These are phyloP conservation scores for Novumbra hubbsi DNA, from an alignment of 2,797 vertebrate species.

Conservation along the genomic window DNA sequence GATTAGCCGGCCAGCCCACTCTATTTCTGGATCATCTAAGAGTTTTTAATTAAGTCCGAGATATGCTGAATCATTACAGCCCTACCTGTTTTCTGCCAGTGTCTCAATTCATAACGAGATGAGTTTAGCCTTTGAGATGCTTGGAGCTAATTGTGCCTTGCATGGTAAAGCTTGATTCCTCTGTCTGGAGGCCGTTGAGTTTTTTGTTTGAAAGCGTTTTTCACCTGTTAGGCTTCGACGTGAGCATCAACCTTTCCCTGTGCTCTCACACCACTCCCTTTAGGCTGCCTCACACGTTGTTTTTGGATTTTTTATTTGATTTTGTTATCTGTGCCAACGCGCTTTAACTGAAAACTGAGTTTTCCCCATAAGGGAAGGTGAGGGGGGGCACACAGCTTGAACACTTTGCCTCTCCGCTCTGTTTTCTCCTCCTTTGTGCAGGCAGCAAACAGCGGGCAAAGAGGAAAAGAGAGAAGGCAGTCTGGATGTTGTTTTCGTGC, in stretches of 20 bases:
- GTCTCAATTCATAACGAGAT: constrained; percentile 64
- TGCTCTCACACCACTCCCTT: constrained; percentile 19
- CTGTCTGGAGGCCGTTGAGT: constrained; percentile 1
- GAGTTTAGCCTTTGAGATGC: constrained; percentile 50
- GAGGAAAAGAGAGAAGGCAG: constrained; percentile 37
- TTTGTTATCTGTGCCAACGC: background rate
- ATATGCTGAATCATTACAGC: constrained; percentile 47
- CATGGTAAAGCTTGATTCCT: constrained; percentile 38
- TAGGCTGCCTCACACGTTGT: background rate
- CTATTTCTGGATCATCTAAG: constrained; percentile 60
- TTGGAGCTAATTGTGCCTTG: constrained; percentile 33
- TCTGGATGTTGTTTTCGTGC: constrained; percentile 61
- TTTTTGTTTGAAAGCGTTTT: background rate
- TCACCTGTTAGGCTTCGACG: constrained; percentile 19
- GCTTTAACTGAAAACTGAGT: background rate
- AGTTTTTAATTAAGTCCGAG: constrained; percentile 72
- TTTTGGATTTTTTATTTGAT: background rate
- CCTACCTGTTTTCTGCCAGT: constrained; percentile 49
- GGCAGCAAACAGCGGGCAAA: constrained; percentile 41
- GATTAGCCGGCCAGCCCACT: constrained; percentile 64
- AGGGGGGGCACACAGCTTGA: constrained; percentile 28
- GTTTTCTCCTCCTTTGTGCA: constrained; percentile 16
- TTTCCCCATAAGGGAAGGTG: background rate
- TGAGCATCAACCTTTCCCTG: constrained; percentile 22
- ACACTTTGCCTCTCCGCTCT: constrained; percentile 14